Percentiles rank a stretch among this genome's conserved stretches.
Conservation (phyloP, 2,888 invertebrate species). For the Eremobia ochroleuca region DNA sequence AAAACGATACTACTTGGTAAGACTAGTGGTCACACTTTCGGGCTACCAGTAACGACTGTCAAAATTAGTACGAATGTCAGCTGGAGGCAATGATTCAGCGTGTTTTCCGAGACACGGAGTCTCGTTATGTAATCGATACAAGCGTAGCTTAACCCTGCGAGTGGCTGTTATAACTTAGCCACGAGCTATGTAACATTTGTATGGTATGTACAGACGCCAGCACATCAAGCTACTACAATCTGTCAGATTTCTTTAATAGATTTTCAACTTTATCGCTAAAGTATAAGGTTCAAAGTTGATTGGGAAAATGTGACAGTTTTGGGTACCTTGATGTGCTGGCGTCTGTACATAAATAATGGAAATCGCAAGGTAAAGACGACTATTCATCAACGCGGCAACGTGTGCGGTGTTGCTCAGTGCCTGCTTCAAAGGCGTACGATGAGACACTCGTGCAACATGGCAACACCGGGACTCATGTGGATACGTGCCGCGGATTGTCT, state of each 20-base stretch:
- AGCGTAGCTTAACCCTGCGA: neutral
- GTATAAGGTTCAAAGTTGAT: too few species aligned
- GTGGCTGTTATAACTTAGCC: neutral
- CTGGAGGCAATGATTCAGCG: neutral
- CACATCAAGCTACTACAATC: too few species aligned
- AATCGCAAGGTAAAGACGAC: slow-evolving; percentile 29
- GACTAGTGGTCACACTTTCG: neutral
- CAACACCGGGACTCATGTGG: slow-evolving; percentile 42
- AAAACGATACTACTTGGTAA: neutral
- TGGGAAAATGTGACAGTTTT: too few species aligned
- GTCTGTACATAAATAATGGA: slow-evolving; percentile 17
- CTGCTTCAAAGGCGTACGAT: slow-evolving; percentile 31
- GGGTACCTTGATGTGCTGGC: too few species aligned
- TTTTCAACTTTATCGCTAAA: too few species aligned
- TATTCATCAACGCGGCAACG: slow-evolving; percentile 21
- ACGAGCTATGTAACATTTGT: neutral
- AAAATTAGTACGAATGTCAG: neutral
- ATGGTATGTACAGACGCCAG: neutral
- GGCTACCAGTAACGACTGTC: neutral
- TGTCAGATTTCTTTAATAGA: too few species aligned
- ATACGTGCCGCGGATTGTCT: slow-evolving; percentile 41
- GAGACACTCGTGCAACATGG: slow-evolving; percentile 32
- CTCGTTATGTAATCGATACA: neutral
- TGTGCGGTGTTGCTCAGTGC: slow-evolving; percentile 36
- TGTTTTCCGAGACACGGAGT: neutral